Evolutionary conservation across 2,888 invertebrate species (phyloP).

Genomic region (Leptogaster cylindrica): DNA sequence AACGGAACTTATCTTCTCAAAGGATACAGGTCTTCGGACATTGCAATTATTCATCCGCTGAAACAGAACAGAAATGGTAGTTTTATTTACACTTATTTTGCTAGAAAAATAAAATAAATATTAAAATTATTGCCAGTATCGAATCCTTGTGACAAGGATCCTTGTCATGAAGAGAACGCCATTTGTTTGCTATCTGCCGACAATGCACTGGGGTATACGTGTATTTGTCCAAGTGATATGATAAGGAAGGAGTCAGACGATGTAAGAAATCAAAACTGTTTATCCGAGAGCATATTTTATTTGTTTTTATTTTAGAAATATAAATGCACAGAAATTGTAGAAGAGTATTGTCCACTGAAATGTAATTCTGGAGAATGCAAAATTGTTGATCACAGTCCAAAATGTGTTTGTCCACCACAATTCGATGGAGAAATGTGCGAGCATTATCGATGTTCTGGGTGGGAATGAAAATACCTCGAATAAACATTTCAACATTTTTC

Average conservation of each 20-base stretch:
- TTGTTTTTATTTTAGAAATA: constrained; percentile 10
- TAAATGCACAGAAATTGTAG: constrained; percentile 56
- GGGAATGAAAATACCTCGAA: neutral
- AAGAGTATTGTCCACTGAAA: constrained; percentile 64
- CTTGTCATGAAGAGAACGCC: constrained; percentile 68
- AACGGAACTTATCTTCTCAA: constrained; percentile 66
- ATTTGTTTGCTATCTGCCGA: constrained; percentile 67
- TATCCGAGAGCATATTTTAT: neutral
- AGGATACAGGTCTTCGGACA: constrained; percentile 69
- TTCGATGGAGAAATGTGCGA: constrained; percentile 74
- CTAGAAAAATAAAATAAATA: neutral
- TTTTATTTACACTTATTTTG: neutral
- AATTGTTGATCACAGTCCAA: constrained; percentile 63
- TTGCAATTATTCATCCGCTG: constrained; percentile 71
- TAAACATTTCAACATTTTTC: neutral
- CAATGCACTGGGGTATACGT: constrained; percentile 60
- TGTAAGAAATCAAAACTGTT: constrained; percentile 42
- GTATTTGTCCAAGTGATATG: constrained; percentile 67
- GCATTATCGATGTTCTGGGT: constrained; percentile 71
- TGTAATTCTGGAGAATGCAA: constrained; percentile 71
- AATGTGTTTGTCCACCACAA: constrained; percentile 70
- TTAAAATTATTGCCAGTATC: constrained; percentile 54
- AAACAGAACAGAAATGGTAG: constrained; percentile 67
- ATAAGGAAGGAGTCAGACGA: constrained; percentile 52
- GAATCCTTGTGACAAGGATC: constrained; percentile 68